A percentile compares a stretch with the other conserved stretches of the same genome.
Conservation (phyloP, 2,113 vertebrate genomes). For the Hydropotes inermis region DNA sequence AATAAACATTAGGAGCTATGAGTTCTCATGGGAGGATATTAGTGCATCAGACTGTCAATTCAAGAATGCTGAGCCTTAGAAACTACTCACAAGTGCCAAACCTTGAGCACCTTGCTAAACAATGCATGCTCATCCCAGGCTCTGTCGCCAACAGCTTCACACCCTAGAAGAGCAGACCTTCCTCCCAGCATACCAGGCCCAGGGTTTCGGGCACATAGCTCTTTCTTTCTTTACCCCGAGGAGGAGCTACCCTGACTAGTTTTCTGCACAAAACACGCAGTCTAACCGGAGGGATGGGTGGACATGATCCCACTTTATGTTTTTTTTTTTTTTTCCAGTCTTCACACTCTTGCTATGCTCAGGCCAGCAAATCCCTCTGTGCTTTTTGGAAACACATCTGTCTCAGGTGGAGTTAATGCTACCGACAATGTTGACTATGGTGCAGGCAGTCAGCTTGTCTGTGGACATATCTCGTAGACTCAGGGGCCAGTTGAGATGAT, state of each 20-base stretch:
- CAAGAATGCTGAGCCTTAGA: not conserved
- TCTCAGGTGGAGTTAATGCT: not conserved
- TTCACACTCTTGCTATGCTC: not conserved
- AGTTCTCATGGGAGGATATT: not conserved
- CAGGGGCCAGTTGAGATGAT: not conserved
- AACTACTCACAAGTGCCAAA: not conserved
- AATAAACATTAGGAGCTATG: not conserved
- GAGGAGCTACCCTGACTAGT: not conserved
- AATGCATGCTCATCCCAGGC: not conserved
- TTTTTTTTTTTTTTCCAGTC: not conserved
- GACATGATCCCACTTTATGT: not conserved
- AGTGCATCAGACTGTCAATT: not conserved
- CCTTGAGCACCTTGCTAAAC: not conserved
- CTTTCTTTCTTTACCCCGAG: not conserved
- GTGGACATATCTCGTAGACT: not conserved
- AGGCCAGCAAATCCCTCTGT: not conserved
- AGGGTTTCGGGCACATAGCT: not conserved
- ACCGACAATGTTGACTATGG: accelerated
- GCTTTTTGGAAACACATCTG: not conserved
- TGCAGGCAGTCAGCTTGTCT: not conserved
- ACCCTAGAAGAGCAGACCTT: not conserved
- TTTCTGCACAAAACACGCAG: not conserved
- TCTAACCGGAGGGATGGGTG: not conserved
- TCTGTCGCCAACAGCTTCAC: too few relatives aligned
- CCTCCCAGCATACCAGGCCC: not conserved